Evolutionary conservation across 1,140 invertebrate species (phyloP).

Genomic region (Aphelenchoides fujianensis): DNA sequence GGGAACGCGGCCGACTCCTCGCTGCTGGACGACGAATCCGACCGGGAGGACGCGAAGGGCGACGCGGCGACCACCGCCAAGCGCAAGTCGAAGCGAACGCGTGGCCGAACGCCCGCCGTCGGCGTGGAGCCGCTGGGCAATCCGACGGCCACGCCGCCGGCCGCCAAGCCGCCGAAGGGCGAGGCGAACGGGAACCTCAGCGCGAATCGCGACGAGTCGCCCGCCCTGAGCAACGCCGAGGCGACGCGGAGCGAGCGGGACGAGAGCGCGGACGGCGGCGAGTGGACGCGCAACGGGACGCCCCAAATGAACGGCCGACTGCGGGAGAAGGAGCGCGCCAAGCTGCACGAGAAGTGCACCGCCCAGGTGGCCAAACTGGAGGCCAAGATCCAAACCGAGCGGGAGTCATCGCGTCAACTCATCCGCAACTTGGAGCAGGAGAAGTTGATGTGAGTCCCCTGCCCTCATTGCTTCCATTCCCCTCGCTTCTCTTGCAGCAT

Average conservation of each 20-base stretch:
- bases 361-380: neutral
- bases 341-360: constrained; percentile 3
- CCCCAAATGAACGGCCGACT: constrained; percentile 3
- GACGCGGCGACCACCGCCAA: neutral
- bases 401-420: neutral
- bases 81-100: neutral
- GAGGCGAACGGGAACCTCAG: neutral
- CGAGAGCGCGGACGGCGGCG: neutral
- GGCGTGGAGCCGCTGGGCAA: neutral
- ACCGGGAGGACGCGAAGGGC: neutral
- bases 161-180: neutral
- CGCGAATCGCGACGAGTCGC: neutral
- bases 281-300: neutral
- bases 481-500: neutral
- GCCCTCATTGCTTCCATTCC: too few relatives aligned
- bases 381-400: constrained; percentile 2
- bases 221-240: neutral
- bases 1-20: neutral
- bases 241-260: neutral
- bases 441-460: constrained; percentile 6
- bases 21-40: neutral
- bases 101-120: constrained; percentile 15
- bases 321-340: neutral
- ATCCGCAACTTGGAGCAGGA: neutral
- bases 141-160: neutral